Percentiles rank a stretch among this genome's conserved stretches.
phyloP scores from a whole-genome alignment of 2,113 vertebrate genomes.

The Aviceda subcristata region DNA sequence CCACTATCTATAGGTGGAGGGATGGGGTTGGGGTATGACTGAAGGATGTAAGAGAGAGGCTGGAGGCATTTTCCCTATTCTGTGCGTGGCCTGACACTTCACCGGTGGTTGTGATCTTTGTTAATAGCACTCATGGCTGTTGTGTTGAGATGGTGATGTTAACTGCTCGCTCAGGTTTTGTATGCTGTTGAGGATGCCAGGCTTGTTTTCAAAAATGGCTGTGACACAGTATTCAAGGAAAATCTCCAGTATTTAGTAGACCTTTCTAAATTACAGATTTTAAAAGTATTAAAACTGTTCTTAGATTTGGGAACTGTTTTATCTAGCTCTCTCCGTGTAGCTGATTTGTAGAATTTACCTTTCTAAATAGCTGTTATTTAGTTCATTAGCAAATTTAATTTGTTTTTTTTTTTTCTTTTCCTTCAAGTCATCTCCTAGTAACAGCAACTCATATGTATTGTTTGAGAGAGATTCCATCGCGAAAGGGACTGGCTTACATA shows the following conservation, averaged over 20 bases:
- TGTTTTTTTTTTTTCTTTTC: neutral
- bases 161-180: neutral
- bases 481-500: slow-evolving; percentile 95
- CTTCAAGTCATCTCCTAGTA: slow-evolving; percentile 87
- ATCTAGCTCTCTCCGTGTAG: neutral
- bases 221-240: neutral
- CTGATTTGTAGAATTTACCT: neutral
- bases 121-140: neutral
- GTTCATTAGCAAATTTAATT: neutral
- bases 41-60: neutral
- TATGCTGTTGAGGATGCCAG: neutral
- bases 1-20: neutral
- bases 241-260: neutral
- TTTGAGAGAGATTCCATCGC: slow-evolving; percentile 91
- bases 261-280: neutral
- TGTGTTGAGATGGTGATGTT: neutral
- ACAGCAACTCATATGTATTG: slow-evolving; percentile 99
- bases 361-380: neutral
- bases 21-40: neutral
- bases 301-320: neutral
- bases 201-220: neutral
- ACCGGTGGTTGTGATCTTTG: neutral
- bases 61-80: neutral
- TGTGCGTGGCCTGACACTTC: fast-evolving
- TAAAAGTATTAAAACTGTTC: neutral